Evolutionary conservation across 2,888 invertebrate genomes (phyloP).

Genomic region (Prenolepis imparis): DNA sequence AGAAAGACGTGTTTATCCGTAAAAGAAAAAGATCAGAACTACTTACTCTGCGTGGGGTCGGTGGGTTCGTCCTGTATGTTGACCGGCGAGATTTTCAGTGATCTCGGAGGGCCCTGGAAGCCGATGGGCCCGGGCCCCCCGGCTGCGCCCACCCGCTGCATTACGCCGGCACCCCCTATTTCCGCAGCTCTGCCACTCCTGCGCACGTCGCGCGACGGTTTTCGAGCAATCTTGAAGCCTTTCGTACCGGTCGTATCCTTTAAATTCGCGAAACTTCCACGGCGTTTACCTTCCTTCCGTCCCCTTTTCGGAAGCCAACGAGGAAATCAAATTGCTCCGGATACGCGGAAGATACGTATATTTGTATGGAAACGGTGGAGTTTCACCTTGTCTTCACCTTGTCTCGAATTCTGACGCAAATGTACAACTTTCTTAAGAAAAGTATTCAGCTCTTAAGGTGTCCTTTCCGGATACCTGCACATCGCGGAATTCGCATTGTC

Average conservation of each 20-base stretch:
- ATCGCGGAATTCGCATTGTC: too few species aligned
- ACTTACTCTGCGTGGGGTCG: conserved; percentile 84
- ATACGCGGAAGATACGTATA: neutral
- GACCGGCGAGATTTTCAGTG: conserved; percentile 84
- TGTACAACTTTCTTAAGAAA: too few species aligned
- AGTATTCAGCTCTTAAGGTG: too few species aligned
- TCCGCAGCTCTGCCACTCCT: conserved; percentile 80
- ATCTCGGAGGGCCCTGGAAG: conserved; percentile 85
- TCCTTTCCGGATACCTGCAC: too few species aligned
- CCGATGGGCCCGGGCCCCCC: conserved; percentile 83
- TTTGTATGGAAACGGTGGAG: neutral
- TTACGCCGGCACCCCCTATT: conserved; percentile 82
- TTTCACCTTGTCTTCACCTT: too few species aligned
- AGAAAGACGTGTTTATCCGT: too few species aligned
- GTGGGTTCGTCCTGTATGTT: conserved; percentile 83
- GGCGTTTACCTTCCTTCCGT: neutral
- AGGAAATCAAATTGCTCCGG: neutral
- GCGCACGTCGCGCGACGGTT: conserved; percentile 79
- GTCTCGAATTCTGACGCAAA: too few species aligned
- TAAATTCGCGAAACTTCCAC: conserved; percentile 52
- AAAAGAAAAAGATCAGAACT: neutral
- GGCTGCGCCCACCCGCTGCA: conserved; percentile 83
- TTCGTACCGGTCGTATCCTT: conserved; percentile 70
- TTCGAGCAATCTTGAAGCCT: conserved; percentile 83
- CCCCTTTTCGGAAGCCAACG: conserved; percentile 4